Conservation (phyloP, 2,888 invertebrate species). For the Trileptium ribeirensis region DNA sequence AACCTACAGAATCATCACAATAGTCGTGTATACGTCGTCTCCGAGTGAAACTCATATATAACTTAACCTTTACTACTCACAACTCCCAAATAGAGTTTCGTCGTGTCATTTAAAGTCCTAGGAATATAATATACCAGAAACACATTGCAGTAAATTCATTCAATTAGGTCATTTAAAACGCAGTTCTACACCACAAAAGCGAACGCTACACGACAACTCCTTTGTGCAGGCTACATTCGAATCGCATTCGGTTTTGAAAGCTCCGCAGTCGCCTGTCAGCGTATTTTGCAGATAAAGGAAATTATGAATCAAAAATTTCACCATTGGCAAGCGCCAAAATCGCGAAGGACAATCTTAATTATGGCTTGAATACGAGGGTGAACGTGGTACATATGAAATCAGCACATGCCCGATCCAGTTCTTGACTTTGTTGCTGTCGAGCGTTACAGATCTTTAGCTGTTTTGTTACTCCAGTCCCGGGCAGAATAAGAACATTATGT, state of each 20-base stretch:
- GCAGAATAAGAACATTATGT: no score
- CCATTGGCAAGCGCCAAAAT: not conserved
- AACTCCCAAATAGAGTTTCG: no score
- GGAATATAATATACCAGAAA: no score
- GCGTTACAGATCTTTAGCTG: not conserved
- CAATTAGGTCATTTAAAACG: no score
- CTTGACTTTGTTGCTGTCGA: not conserved
- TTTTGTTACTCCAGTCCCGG: not conserved
- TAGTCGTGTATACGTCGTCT: no score
- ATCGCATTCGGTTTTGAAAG: slow-evolving; percentile 6
- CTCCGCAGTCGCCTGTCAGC: not conserved
- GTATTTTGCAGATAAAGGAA: slow-evolving; percentile 13
- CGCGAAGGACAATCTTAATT: slow-evolving; percentile 7
- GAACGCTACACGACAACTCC: not conserved
- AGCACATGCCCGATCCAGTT: slow-evolving; percentile 4
- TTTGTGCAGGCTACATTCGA: slow-evolving; percentile 8
- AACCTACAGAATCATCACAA: no score
- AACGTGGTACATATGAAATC: slow-evolving; percentile 13
- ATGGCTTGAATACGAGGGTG: not conserved
- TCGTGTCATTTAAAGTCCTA: no score
- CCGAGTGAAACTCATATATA: no score
- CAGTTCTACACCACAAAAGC: no score
- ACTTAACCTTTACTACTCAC: no score
- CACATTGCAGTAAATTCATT: no score
- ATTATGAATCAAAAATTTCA: slow-evolving; percentile 7